Percentiles rank a stretch among this genome's conserved stretches.
Conservation (phyloP, 2,888 invertebrate species). For the Celastrina argiolus region DNA sequence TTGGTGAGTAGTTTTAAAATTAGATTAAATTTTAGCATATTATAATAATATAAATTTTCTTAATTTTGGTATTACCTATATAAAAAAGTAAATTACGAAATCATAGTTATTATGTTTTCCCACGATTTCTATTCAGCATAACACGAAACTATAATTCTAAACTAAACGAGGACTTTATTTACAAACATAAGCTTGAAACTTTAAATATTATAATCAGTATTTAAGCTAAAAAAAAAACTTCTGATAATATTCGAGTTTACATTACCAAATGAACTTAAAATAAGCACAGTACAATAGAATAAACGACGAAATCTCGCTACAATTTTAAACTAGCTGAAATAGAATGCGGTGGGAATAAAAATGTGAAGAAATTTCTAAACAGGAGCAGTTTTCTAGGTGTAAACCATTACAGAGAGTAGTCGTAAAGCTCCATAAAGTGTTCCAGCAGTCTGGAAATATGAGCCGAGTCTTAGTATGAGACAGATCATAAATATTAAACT, state of each 20-base stretch:
- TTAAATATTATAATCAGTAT: no score
- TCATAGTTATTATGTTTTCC: no score
- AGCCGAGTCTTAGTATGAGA: slow-evolving; percentile 45
- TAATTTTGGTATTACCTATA: no score
- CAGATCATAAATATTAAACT: slow-evolving; percentile 49
- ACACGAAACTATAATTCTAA: no score
- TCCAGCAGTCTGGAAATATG: slow-evolving; percentile 40
- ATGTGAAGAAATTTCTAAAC: slow-evolving; percentile 10
- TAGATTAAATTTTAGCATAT: neutral
- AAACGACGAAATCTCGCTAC: neutral
- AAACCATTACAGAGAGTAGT: slow-evolving; percentile 19
- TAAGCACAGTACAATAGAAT: neutral
- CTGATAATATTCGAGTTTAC: neutral
- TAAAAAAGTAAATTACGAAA: no score
- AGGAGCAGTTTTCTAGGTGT: slow-evolving; percentile 17
- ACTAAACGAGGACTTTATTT: no score
- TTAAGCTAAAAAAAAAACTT: neutral
- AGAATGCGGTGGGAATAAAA: slow-evolving; percentile 8
- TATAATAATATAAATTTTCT: no score
- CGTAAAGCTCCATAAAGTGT: slow-evolving; percentile 32
- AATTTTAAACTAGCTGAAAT: neutral
- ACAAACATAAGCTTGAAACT: no score
- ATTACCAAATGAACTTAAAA: neutral
- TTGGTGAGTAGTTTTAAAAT: slow-evolving; percentile 16
- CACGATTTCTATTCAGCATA: no score